Base-by-base conservation (phyloP, 1,140 invertebrate genomes). In the Hycleus phaleratus region DNA sequence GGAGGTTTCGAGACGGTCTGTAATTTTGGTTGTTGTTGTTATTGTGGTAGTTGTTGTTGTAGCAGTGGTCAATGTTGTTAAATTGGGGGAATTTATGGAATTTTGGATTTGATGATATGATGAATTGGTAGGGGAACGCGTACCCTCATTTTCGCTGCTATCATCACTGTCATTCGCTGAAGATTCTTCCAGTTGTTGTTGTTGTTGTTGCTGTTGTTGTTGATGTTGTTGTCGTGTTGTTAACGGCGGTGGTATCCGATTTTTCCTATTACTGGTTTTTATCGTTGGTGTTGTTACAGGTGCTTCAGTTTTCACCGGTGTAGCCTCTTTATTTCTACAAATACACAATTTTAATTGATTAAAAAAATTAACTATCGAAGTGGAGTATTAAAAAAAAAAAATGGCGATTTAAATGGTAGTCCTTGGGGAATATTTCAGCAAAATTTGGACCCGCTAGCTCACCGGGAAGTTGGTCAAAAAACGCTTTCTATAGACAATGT, bases 1-100 rank as follows among this genome's bases (percentile, higher is more conserved):
- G 71, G 81, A 81, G 69, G 78, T 80, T 69, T 83, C 79, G 67
- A 82, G 79, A 66, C 78, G 77, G 62, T 62, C 59, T 71, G 74
- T 42, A 42, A 11, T 42, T 10, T 3, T 42, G 1, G 5, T 6
- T 8, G 9, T 42, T 42, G 40, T 42, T 11, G 40, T n/a, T 2
- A 2, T 42, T 7, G 40, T 9, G 3, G 49, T 62, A 39, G 61
- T 65, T 55, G 68, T 62, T 48, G 49, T 58, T 32, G 40, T 42
- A 4, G 9, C 43, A 9, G 59, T 58, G 46, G 59, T 56, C 11
- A 11, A 43, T 38, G 59, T 58, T 46, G 59, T 56, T 55, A 51
- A 56, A 55, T 50, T 53, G 46, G 57, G 61, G 49, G 1, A 18
- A 18, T 18, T 18, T 18, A 18, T 18, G 18, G 18, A 18, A 61